These are phyloP conservation scores for Alloscopus bannaensis DNA, from an alignment of 2,888 invertebrate species.

Conservation along the genomic window DNA sequence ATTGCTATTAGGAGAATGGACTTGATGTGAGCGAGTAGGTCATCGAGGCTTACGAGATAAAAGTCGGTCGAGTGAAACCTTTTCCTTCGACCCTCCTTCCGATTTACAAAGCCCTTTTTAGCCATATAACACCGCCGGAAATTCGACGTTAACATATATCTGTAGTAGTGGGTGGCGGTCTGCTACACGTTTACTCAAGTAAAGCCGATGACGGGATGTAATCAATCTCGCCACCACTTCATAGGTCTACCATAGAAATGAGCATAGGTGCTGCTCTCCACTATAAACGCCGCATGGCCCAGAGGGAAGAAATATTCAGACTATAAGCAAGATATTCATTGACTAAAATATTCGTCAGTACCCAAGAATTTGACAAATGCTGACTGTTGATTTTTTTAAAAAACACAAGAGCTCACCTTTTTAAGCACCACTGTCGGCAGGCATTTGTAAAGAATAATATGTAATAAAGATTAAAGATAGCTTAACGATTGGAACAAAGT, in stretches of 20 bases:
- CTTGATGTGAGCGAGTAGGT: slow-evolving; percentile 33
- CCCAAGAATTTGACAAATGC: too few relatives aligned
- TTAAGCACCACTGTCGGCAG: too few relatives aligned
- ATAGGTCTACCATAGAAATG: too few relatives aligned
- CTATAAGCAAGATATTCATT: too few relatives aligned
- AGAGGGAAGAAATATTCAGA: slow-evolving; percentile 63
- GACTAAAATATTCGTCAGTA: too few relatives aligned
- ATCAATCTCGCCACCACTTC: slow-evolving; percentile 73
- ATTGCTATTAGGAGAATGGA: too few relatives aligned
- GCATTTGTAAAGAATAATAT: too few relatives aligned
- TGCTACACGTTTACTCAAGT: slow-evolving; percentile 46
- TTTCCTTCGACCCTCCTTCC: slow-evolving; percentile 47
- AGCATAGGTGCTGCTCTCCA: not conserved
- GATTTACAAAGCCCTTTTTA: slow-evolving; percentile 31
- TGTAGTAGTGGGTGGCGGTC: slow-evolving; percentile 23
- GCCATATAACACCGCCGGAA: not conserved
- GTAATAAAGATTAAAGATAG: too few relatives aligned
- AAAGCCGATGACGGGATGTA: slow-evolving; percentile 72
- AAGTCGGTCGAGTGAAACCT: slow-evolving; percentile 51
- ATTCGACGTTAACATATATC: slow-evolving; percentile 34
- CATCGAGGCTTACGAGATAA: slow-evolving; percentile 42
- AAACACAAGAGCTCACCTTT: too few relatives aligned
- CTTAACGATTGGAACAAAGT: too few relatives aligned
- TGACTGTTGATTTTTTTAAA: too few relatives aligned
- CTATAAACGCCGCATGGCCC: slow-evolving; percentile 69